Base-by-base conservation (phyloP, 2,888 invertebrate genomes). In the Heliconius sara region DNA sequence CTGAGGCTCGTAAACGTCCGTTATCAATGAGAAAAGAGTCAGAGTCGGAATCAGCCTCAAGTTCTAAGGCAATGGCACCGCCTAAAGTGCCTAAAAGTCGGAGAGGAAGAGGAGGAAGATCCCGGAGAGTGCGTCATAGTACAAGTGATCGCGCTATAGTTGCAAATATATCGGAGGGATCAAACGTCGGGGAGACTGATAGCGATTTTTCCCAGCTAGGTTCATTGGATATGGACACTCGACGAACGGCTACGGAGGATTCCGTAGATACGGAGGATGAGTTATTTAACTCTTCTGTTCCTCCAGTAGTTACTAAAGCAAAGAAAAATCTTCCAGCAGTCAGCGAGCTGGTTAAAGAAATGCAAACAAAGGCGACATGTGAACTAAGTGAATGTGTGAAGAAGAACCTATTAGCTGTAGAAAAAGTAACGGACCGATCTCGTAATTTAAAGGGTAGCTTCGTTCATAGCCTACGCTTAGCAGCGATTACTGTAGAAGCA, bases 71-170 rank as follows among this genome's bases (percentile, higher is more conserved):
- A 4, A 25, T 65, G 25, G 63, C 63, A 25, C 63, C 63, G 10
- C 63, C 63, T 25, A 65, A 65, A 65, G 63, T 65, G 25, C 63
- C 63, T 25, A 65, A 65, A 65, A 65, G 63, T 65, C 63, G 63
- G 2, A 65, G 63, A 65, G 63, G 63, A 25, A 65, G 13, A 27
- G 63, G 34, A 34, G 34, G 34, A 34, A 34, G 34, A 34, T 34
- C 34, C 34, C 34, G 34, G 9, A 34, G 34, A 9, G 34, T 34
- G 34, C 34, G 34, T 34, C 9, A 34, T 34, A 34, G 34, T 34
- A 34, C 34, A 34, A 34, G 9, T 34, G 34, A 34, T 9, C 9
- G 34, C 34, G 12, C 43, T 43, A 12, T 43, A 43, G 12, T 12
- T 16, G 27, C 16, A 6, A 30, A 27, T 16, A 16, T 5, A 13